Evolutionary conservation across 2,797 vertebrate species (phyloP).

Genomic region (Cygnus olor): DNA sequence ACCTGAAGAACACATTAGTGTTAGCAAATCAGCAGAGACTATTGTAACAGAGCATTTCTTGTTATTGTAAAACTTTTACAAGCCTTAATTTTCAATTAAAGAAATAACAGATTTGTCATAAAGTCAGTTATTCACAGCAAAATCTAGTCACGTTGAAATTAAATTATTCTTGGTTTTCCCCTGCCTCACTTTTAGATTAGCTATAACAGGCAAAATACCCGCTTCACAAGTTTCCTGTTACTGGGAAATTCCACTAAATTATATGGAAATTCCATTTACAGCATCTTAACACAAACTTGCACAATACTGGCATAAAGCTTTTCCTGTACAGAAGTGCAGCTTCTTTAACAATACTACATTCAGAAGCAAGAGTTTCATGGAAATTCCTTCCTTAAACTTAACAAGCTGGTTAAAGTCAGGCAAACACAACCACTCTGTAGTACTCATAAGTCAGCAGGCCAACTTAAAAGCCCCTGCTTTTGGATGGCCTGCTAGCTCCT

Average conservation of each 20-base stretch:
- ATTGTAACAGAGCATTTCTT: not conserved
- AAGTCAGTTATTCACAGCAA: constrained; percentile 6
- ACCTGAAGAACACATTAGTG: not conserved
- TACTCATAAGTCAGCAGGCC: not conserved
- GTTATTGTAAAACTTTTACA: not conserved
- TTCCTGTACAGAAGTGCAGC: not conserved
- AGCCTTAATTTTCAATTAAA: not conserved
- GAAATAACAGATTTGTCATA: not conserved
- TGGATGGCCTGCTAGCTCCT: not conserved
- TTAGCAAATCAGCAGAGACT: not conserved
- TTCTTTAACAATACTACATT: not conserved
- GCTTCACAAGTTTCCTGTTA: not conserved
- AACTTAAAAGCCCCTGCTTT: not conserved
- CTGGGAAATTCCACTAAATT: constrained; percentile 52
- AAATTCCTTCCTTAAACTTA: not conserved
- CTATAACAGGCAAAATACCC: not conserved
- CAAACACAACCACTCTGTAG: rapidly evolving
- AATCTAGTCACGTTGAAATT: not conserved
- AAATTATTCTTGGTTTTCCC: constrained; percentile 18
- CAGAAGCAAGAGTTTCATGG: not conserved
- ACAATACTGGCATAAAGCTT: not conserved
- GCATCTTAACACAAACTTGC: not conserved
- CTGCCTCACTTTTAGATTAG: not conserved
- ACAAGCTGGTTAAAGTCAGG: not conserved
- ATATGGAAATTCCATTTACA: constrained; percentile 25